Conservation (phyloP, 2,888 invertebrate species). For the Macrosiphum euphorbiae region DNA sequence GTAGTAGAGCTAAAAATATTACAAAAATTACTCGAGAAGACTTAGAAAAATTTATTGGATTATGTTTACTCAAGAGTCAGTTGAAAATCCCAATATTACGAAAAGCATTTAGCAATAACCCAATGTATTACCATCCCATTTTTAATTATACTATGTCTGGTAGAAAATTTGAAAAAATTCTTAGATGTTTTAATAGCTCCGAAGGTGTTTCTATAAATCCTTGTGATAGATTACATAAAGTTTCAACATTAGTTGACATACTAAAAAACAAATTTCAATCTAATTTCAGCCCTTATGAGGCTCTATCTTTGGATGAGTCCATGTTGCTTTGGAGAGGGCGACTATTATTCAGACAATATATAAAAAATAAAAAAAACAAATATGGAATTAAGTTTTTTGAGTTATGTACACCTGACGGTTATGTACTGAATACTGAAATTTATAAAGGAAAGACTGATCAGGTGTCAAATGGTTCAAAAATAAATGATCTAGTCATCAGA, state of each 20-base stretch:
- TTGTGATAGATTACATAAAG: conserved; percentile 19
- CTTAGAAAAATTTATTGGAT: too few species aligned
- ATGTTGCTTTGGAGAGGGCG: conserved; percentile 54
- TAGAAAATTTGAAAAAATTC: neutral
- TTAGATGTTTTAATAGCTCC: neutral
- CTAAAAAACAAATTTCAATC: neutral
- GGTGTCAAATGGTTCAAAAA: neutral
- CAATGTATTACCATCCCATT: conserved; percentile 19
- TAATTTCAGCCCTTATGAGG: neutral
- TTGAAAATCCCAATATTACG: too few species aligned
- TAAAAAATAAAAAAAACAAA: conserved; percentile 51
- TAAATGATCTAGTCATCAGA: neutral
- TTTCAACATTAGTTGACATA: conserved; percentile 18
- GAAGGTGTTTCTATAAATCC: neutral
- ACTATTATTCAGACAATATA: conserved; percentile 50
- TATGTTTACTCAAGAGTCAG: too few species aligned
- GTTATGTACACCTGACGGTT: neutral
- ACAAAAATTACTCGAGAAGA: too few species aligned
- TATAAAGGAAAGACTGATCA: neutral
- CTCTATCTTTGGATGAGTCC: conserved; percentile 48
- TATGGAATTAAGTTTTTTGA: conserved; percentile 52
- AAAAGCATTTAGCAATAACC: too few species aligned
- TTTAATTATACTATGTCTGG: neutral
- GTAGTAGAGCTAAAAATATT: too few species aligned
- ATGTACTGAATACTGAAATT: conserved; percentile 10